Conservation (phyloP, 2,797 vertebrate species). For the Muscicapa striata region DNA sequence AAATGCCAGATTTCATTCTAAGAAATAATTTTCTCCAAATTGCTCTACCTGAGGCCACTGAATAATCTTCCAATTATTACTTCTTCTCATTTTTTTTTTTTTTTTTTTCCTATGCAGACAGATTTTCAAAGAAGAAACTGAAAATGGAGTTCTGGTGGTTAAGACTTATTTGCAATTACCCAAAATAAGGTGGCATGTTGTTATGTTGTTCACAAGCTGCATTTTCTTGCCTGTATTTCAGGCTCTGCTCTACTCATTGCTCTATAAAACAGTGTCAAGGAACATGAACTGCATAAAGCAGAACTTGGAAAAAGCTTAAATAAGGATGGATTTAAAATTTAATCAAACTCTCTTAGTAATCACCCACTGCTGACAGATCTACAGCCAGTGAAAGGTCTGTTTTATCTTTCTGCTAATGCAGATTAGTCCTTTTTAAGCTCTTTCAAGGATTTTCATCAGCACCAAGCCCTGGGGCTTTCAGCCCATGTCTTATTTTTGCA, state of each 20-base stretch:
- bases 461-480: neutral
- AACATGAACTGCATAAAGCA: neutral
- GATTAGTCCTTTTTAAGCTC: conserved; percentile 3
- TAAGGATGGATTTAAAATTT: neutral
- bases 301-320: neutral
- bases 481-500: neutral
- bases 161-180: neutral
- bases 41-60: neutral
- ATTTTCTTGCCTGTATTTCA: neutral
- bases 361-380: neutral
- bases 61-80: neutral
- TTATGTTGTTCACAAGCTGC: neutral
- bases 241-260: neutral
- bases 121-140: neutral
- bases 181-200: neutral
- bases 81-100: neutral
- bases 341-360: conserved; percentile 27
- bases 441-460: neutral
- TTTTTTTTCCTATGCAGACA: neutral
- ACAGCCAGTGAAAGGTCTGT: neutral
- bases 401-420: conserved; percentile 25
- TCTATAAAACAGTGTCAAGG: neutral
- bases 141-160: neutral
- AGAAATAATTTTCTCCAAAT: neutral
- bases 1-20: neutral